These are phyloP conservation scores for Leptestheria dahalacensis DNA, from an alignment of 1,140 invertebrate species.

Conservation along the genomic window DNA sequence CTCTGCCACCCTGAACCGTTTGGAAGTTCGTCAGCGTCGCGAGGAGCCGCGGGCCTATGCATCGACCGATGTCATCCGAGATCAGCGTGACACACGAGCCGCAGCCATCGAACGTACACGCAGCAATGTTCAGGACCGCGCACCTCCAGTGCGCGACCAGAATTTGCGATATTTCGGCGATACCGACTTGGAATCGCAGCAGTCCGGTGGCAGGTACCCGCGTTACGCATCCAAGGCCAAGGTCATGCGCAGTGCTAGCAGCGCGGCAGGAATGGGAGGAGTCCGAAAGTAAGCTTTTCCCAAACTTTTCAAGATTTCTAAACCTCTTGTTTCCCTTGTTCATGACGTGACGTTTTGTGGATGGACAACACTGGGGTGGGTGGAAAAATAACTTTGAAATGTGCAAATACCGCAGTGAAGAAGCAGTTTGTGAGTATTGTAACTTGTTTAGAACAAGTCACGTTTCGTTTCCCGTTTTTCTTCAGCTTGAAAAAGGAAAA, in stretches of 20 bases:
- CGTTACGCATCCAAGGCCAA: slow-evolving; percentile 10
- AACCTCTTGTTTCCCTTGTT: not conserved
- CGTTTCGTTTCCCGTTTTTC: too few relatives aligned
- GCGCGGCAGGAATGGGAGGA: slow-evolving; percentile 6
- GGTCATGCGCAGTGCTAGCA: slow-evolving; percentile 4
- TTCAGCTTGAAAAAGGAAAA: too few relatives aligned
- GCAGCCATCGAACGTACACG: not conserved
- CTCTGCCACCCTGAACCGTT: not conserved
- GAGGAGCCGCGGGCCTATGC: not conserved
- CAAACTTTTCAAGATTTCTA: not conserved
- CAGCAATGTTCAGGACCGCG: not conserved
- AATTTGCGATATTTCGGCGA: slow-evolving; percentile 3
- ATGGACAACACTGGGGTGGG: not conserved
- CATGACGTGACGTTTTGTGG: not conserved
- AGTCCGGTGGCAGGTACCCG: not conserved
- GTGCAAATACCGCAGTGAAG: too few relatives aligned
- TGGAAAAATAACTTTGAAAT: too few relatives aligned
- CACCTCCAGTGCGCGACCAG: not conserved
- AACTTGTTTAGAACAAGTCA: too few relatives aligned
- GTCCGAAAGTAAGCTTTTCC: slow-evolving; percentile 7
- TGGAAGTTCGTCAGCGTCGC: not conserved
- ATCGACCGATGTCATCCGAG: not conserved
- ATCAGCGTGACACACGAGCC: not conserved
- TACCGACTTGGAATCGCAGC: slow-evolving; percentile 8
- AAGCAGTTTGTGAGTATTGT: too few relatives aligned